Percentiles rank a stretch among this genome's conserved stretches.
These are phyloP conservation scores for Temnopleurus reevesii DNA, from an alignment of 53 echinoderm and acorn worm genomes.

Conservation along the genomic window DNA sequence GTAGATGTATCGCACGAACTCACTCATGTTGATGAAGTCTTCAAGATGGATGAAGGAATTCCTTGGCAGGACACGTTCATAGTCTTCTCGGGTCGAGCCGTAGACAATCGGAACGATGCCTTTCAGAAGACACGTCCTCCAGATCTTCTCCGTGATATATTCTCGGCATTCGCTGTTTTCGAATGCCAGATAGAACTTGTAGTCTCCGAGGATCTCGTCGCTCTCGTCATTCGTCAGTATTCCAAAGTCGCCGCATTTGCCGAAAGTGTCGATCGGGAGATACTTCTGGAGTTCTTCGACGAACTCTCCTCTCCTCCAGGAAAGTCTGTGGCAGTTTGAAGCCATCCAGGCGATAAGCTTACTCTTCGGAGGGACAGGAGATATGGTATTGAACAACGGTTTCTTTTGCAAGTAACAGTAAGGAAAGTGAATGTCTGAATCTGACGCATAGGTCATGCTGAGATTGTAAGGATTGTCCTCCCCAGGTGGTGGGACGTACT, in stretches of 20 bases:
- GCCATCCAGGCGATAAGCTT: constrained; percentile 80
- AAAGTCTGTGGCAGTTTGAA: constrained; percentile 66
- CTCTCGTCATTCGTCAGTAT: constrained; percentile 32
- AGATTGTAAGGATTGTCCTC: constrained; percentile 40
- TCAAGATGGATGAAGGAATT: constrained; percentile 73
- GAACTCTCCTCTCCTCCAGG: constrained; percentile 73
- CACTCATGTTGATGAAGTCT: constrained; percentile 59
- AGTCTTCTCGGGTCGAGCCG: constrained; percentile 63
- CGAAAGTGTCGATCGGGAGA: constrained; percentile 67
- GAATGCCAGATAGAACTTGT: constrained; percentile 75
- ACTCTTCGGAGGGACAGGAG: constrained; percentile 17
- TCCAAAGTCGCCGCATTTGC: constrained; percentile 71
- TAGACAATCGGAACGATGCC: constrained; percentile 75
- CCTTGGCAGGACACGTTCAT: constrained; percentile 57
- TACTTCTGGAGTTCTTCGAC: constrained; percentile 56
- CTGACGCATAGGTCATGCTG: constrained; percentile 56
- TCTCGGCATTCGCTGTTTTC: constrained; percentile 78
- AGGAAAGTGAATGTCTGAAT: constrained; percentile 63
- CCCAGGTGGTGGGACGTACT: constrained; percentile 38
- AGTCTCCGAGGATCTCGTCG: constrained; percentile 27
- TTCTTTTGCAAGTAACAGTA: constrained; percentile 50
- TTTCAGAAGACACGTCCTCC: constrained; percentile 60
- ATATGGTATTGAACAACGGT: neutral
- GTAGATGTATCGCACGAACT: constrained; percentile 58
- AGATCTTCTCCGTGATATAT: constrained; percentile 74